These are phyloP conservation scores for Budorcas taxicolor DNA, from an alignment of 2,113 vertebrate genomes.

Conservation along the genomic window DNA sequence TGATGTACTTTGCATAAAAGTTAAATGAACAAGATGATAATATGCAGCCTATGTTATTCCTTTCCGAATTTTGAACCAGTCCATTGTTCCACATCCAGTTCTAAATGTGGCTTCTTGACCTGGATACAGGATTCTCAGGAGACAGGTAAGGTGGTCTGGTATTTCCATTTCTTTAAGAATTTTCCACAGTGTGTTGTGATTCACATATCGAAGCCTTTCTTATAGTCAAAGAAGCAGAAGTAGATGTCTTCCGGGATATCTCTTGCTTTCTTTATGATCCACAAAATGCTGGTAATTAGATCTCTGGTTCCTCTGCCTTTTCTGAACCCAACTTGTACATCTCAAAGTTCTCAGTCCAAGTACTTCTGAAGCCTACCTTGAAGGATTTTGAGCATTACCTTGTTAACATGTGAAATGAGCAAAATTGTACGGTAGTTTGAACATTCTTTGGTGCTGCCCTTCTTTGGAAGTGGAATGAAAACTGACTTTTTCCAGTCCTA, in stretches of 20 bases:
- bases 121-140: neutral
- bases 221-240: neutral
- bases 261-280: neutral
- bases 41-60: neutral
- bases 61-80: neutral
- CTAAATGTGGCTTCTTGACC: neutral
- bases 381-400: neutral
- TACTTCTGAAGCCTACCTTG: neutral
- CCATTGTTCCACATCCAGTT: neutral
- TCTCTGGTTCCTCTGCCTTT: neutral
- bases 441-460: neutral
- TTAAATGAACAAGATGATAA: neutral
- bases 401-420: neutral
- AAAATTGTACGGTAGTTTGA: neutral
- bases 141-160: neutral
- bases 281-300: neutral
- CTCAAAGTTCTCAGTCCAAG: neutral
- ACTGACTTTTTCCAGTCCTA: neutral
- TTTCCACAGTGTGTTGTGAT: neutral
- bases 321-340: neutral
- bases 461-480: neutral
- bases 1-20: neutral
- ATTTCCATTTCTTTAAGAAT: neutral
- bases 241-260: fast-evolving
- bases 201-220: neutral